These are phyloP conservation scores for Drosophila mayri DNA, from an alignment of 1,140 invertebrate genomes.

Conservation along the genomic window DNA sequence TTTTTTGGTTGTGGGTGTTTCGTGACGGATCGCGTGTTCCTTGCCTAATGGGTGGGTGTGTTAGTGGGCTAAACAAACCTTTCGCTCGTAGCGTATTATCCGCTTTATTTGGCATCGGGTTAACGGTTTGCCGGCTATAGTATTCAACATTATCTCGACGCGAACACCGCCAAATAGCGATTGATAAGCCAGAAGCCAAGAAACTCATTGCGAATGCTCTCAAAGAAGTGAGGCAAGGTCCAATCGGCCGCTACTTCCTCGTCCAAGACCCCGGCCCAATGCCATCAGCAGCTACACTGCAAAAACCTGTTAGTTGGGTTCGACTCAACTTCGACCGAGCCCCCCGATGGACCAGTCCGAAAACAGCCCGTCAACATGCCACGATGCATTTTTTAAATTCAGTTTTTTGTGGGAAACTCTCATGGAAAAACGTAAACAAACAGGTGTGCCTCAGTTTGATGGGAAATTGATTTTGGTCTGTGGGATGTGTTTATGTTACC, in stretches of 20 bases:
- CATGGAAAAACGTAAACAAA: slow-evolving; percentile 27
- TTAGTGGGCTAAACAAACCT: slow-evolving; percentile 49
- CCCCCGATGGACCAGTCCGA: slow-evolving; percentile 26
- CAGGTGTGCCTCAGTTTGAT: slow-evolving; percentile 18
- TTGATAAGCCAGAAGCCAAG: slow-evolving; percentile 53
- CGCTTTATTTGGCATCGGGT: slow-evolving; percentile 54
- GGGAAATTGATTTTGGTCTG: slow-evolving; percentile 11
- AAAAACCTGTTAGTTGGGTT: slow-evolving; percentile 67
- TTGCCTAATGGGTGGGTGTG: not conserved
- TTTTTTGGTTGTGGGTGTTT: not conserved
- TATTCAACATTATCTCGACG: slow-evolving; percentile 62
- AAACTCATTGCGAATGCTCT: slow-evolving; percentile 34
- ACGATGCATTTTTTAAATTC: slow-evolving; percentile 55
- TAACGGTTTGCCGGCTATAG: slow-evolving; percentile 38
- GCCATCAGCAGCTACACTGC: slow-evolving; percentile 21
- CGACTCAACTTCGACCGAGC: slow-evolving; percentile 18
- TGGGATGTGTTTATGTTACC: slow-evolving; percentile 70
- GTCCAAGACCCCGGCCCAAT: slow-evolving; percentile 25
- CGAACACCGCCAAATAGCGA: slow-evolving; percentile 6
- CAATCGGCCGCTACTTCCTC: slow-evolving; percentile 53
- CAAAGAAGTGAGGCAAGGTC: slow-evolving; percentile 71
- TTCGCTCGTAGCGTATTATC: slow-evolving; percentile 62
- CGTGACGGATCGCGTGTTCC: slow-evolving; percentile 12
- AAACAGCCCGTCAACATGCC: slow-evolving; percentile 38
- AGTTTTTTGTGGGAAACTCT: not conserved